Conservation (phyloP, 2,888 invertebrate genomes). For the Perdita meconis region DNA sequence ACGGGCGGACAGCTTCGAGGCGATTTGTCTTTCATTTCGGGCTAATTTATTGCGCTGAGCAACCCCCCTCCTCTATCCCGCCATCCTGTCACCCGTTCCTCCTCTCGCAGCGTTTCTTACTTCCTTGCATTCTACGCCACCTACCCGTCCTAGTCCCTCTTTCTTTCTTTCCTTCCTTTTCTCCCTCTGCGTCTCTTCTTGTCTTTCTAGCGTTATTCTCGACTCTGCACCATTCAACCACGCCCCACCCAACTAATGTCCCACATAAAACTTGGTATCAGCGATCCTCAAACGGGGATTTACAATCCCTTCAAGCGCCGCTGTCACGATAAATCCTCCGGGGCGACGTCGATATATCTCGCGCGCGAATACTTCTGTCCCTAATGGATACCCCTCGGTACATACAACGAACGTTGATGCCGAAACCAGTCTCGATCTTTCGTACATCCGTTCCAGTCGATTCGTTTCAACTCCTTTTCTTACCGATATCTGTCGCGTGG, state of each 20-base stretch:
- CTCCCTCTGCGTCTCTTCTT: slow-evolving; percentile 63
- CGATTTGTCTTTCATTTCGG: slow-evolving; percentile 85
- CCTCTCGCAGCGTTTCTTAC: slow-evolving; percentile 63
- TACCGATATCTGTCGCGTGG: slow-evolving; percentile 23
- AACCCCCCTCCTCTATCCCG: slow-evolving; percentile 71
- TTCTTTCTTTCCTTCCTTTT: slow-evolving; percentile 60
- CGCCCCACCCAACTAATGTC: slow-evolving; percentile 84
- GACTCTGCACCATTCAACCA: slow-evolving; percentile 81
- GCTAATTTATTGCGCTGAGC: slow-evolving; percentile 83
- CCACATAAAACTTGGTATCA: slow-evolving; percentile 85
- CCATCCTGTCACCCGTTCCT: slow-evolving; percentile 7
- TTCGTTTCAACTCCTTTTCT: slow-evolving; percentile 42
- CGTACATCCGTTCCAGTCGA: slow-evolving; percentile 65
- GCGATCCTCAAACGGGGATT: slow-evolving; percentile 85
- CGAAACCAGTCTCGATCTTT: slow-evolving; percentile 70
- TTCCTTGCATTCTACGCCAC: slow-evolving; percentile 69
- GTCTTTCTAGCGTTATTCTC: slow-evolving; percentile 77
- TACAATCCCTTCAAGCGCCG: slow-evolving; percentile 84
- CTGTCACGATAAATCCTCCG: slow-evolving; percentile 82
- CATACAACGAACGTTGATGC: slow-evolving; percentile 69
- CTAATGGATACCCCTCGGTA: slow-evolving; percentile 82
- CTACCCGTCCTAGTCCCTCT: slow-evolving; percentile 39
- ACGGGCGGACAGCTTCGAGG: slow-evolving; percentile 84
- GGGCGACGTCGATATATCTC: slow-evolving; percentile 83
- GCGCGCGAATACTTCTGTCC: slow-evolving; percentile 83